Evolutionary conservation across 2,888 invertebrate species (phyloP).

Genomic region (Ypsolopha scabrella): DNA sequence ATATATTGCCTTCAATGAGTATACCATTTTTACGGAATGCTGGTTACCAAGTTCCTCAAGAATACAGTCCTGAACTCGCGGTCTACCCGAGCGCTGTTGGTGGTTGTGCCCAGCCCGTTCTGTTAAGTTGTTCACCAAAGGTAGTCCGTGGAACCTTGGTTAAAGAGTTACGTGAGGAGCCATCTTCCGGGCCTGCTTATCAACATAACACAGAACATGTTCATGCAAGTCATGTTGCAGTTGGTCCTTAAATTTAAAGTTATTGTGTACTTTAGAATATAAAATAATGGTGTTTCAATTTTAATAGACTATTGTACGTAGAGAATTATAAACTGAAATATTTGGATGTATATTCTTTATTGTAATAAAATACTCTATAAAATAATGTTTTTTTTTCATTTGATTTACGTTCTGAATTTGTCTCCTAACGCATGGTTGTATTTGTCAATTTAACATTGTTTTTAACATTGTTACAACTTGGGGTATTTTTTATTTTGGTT

Average conservation of each 20-base stretch:
- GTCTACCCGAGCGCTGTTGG: slow-evolving; percentile 14
- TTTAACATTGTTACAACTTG: no score
- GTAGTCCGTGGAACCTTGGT: slow-evolving; percentile 18
- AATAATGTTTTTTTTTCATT: no score
- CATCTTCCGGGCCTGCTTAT: no score
- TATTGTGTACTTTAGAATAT: no score
- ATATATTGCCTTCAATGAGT: slow-evolving; percentile 47
- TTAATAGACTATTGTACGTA: no score
- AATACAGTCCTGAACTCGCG: slow-evolving; percentile 11
- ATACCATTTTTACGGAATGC: background rate
- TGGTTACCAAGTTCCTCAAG: background rate
- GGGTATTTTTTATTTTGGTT: no score
- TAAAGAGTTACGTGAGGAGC: background rate
- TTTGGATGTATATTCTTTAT: no score
- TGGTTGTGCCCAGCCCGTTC: slow-evolving; percentile 29
- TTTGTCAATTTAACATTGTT: background rate
- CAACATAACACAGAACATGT: no score
- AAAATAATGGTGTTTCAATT: no score
- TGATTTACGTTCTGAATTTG: background rate
- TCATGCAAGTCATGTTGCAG: no score
- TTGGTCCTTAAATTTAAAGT: no score
- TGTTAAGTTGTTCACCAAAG: slow-evolving; percentile 33
- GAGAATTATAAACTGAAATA: background rate
- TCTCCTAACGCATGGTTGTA: background rate
- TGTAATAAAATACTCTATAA: no score